Evolutionary conservation across 2,113 vertebrate species (phyloP).

Genomic region (Pitta sordida): DNA sequence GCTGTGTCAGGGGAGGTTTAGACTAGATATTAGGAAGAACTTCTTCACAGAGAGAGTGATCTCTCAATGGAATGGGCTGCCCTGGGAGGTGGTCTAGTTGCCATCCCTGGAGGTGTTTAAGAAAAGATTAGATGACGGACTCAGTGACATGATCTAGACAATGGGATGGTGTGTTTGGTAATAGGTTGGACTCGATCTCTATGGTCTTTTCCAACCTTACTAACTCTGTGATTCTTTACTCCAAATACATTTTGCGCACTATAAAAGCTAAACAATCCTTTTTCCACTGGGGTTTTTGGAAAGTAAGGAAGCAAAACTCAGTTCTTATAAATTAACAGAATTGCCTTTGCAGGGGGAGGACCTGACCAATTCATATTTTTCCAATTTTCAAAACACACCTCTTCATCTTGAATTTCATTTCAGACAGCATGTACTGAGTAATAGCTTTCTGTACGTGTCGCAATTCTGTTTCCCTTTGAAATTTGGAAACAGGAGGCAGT

Average conservation of each 20-base stretch:
- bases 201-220: too few species aligned
- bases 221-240: too few species aligned
- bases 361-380: not conserved
- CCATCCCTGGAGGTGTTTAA: too few species aligned
- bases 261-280: not conserved
- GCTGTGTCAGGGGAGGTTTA: too few species aligned
- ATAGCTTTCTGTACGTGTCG: not conserved
- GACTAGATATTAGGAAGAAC: too few species aligned
- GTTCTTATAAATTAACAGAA: not conserved
- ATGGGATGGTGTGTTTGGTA: too few species aligned
- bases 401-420: not conserved
- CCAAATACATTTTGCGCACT: not conserved
- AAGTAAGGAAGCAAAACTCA: accelerated
- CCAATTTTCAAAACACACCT: not conserved
- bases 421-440: not conserved
- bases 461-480: not conserved
- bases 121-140: too few species aligned
- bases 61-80: too few species aligned
- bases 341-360: not conserved
- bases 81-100: too few species aligned
- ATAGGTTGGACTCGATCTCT: too few species aligned
- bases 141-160: too few species aligned
- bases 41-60: too few species aligned
- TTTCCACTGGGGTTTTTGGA: not conserved
- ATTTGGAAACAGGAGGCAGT: not conserved